Conservation (phyloP, 2,888 invertebrate genomes). For the Agonopterix alstromeriana region DNA sequence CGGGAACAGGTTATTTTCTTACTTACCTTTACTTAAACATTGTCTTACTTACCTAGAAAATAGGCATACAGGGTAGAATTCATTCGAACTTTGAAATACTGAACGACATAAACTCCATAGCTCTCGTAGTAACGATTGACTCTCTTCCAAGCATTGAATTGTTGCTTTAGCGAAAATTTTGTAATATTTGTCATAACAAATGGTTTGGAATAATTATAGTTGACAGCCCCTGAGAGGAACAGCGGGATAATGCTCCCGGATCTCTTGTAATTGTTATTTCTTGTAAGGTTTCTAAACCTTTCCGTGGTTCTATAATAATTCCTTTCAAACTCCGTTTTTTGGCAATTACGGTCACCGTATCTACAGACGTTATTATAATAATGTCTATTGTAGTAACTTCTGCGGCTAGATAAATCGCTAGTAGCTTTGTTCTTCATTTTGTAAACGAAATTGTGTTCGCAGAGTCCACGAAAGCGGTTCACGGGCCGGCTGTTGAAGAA, state of each 20-base stretch:
- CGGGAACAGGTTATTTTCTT: no score
- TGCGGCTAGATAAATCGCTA: conserved; percentile 2
- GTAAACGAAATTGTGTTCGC: conserved; percentile 45
- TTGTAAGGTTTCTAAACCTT: conserved; percentile 44
- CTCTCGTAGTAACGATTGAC: conserved; percentile 10
- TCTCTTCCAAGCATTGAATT: conserved; percentile 21
- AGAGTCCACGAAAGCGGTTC: conserved; percentile 23
- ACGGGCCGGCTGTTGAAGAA: conserved; percentile 7
- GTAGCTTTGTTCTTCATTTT: conserved; percentile 10
- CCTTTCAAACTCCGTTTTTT: conserved; percentile 33
- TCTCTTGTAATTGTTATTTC: conserved; percentile 32
- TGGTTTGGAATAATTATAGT: conserved; percentile 40
- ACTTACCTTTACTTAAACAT: no score
- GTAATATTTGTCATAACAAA: conserved; percentile 50
- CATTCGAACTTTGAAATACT: conserved; percentile 58
- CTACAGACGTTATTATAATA: conserved; percentile 9
- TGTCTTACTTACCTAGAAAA: conserved; percentile 42
- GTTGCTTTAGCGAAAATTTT: conserved; percentile 27
- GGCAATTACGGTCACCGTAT: conserved; percentile 12
- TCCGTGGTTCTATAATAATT: conserved; percentile 45
- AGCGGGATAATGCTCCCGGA: conserved; percentile 31
- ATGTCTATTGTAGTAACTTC: neutral
- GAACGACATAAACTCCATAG: conserved; percentile 32
- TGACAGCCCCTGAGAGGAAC: conserved; percentile 35
- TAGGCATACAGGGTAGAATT: conserved; percentile 57